These are phyloP conservation scores for Tethea ocularis DNA, from an alignment of 2,888 invertebrate genomes.

Conservation along the genomic window DNA sequence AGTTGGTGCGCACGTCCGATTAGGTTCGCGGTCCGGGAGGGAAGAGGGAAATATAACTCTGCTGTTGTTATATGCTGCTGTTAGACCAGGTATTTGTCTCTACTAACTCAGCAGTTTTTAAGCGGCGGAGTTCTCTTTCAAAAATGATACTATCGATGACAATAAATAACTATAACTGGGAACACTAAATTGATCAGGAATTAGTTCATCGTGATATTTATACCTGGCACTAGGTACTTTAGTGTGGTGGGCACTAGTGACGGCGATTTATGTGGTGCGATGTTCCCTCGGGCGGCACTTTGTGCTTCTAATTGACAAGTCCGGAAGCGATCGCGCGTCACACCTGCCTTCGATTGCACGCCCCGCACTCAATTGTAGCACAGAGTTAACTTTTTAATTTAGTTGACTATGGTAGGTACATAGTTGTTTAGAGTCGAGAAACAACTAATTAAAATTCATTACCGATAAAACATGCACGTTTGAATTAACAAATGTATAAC, in stretches of 20 bases:
- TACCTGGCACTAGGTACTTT: conserved; percentile 48
- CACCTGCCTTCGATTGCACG: conserved; percentile 48
- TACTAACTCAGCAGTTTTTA: too few relatives aligned
- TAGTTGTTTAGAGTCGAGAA: too few relatives aligned
- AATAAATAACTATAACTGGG: conserved; percentile 22
- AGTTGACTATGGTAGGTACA: conserved; percentile 19
- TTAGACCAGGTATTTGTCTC: too few relatives aligned
- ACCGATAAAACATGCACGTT: too few relatives aligned
- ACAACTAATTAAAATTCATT: too few relatives aligned
- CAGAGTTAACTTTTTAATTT: conserved; percentile 24
- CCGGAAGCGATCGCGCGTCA: conserved; percentile 54
- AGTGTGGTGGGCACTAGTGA: conserved; percentile 40
- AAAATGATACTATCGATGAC: conserved; percentile 16
- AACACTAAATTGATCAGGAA: conserved; percentile 36
- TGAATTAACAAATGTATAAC: too few relatives aligned
- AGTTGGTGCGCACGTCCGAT: too few relatives aligned
- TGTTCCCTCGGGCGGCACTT: conserved; percentile 55
- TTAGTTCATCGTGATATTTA: conserved; percentile 37
- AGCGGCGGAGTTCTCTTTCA: too few relatives aligned
- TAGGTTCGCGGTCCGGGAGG: too few relatives aligned
- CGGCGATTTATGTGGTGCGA: conserved; percentile 65
- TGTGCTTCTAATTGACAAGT: conserved; percentile 75
- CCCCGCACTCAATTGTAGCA: conserved; percentile 45
- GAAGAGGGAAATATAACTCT: too few relatives aligned
- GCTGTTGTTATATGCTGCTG: too few relatives aligned